These are phyloP conservation scores for Coenobita brevimanus DNA, from an alignment of 1,140 invertebrate species.

Conservation along the genomic window DNA sequence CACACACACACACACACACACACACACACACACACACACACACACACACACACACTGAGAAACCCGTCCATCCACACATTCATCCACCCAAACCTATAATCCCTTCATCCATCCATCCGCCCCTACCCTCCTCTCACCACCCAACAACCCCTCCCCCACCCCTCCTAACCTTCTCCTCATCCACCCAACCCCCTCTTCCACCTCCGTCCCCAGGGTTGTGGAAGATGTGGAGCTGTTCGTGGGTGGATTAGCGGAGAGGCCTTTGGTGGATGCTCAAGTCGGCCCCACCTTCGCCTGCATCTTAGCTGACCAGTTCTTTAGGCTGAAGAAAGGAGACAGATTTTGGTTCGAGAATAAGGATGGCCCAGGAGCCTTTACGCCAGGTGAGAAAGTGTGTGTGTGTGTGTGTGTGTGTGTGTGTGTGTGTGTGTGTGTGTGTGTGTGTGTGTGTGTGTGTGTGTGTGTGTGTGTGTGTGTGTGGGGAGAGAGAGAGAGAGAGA, in stretches of 20 bases:
- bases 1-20: no score
- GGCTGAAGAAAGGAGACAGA: constrained; percentile 90
- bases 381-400: constrained; percentile 75
- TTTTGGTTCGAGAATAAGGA: constrained; percentile 96
- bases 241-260: constrained; percentile 74
- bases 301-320: constrained; percentile 92
- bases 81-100: no score
- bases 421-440: background rate
- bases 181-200: no score
- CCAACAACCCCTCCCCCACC: no score
- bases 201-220: constrained; percentile 56
- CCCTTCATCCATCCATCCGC: no score
- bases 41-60: no score
- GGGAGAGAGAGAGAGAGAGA: background rate
- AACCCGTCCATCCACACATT: no score
- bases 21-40: no score
- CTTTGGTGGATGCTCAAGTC: constrained; percentile 72
- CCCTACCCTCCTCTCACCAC: no score
- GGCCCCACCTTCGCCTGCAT: constrained; percentile 82
- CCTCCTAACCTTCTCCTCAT: no score
- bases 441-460: background rate
- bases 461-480: no score
- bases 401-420: background rate
- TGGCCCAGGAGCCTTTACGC: constrained; percentile 81
- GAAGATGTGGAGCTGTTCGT: constrained; percentile 76